Evolutionary conservation across 1,140 invertebrate genomes (phyloP).

Genomic region (Radopholus similis): DNA sequence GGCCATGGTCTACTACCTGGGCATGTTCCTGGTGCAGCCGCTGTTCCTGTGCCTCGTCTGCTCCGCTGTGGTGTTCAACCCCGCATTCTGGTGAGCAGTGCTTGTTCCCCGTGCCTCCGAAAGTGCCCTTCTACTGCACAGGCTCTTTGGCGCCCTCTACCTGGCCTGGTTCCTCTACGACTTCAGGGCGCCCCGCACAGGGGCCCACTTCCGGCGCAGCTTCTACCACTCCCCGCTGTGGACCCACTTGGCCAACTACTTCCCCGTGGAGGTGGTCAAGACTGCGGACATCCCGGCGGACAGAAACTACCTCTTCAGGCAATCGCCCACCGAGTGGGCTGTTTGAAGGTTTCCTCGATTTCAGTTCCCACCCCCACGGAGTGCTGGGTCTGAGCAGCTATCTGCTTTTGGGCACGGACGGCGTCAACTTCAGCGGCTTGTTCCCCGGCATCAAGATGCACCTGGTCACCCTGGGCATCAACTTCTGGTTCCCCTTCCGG

Average conservation of each 20-base stretch:
- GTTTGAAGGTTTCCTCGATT: neutral
- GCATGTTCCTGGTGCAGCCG: conserved; percentile 3
- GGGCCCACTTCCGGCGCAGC: neutral
- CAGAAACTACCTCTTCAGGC: conserved; percentile 63
- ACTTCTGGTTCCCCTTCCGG: conserved; percentile 77
- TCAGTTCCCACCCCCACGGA: conserved; percentile 76
- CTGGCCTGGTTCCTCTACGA: conserved; percentile 5
- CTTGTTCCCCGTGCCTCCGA: neutral
- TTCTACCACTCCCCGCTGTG: conserved; percentile 17
- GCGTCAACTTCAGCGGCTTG: conserved; percentile 68
- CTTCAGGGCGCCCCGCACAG: neutral
- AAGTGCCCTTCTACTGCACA: neutral
- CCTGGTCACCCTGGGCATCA: conserved; percentile 72
- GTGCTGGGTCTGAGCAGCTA: conserved; percentile 11
- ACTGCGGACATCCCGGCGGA: conserved; percentile 61
- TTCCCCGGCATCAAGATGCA: conserved; percentile 75
- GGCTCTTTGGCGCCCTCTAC: conserved; percentile 10
- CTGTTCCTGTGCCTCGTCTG: neutral
- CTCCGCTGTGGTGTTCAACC: neutral
- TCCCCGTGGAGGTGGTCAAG: conserved; percentile 62
- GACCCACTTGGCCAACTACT: conserved; percentile 60
- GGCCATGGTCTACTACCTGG: neutral
- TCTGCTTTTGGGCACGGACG: conserved; percentile 71
- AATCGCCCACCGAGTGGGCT: neutral
- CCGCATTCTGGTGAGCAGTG: conserved; percentile 4